A percentile compares a stretch with the other conserved stretches of the same genome.
phyloP scores from a whole-genome alignment of 2,113 vertebrate species.

The Mesocricetus auratus region DNA sequence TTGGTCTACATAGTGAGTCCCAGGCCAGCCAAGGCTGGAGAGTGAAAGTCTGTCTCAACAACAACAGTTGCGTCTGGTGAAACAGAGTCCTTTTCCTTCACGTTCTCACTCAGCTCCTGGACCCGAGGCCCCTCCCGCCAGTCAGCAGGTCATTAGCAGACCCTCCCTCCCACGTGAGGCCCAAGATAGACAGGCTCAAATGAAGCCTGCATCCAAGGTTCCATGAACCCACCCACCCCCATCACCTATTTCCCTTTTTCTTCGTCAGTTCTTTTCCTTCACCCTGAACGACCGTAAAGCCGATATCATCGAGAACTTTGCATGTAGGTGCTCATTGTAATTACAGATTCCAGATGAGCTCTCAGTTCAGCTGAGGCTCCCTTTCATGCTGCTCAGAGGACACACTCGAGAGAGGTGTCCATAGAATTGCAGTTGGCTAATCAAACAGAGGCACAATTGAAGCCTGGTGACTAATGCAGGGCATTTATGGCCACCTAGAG shows the following conservation, averaged over 20 bases:
- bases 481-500: not conserved
- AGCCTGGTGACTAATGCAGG: not conserved
- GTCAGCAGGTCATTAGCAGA: not conserved
- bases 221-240: not conserved
- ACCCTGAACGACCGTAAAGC: not conserved
- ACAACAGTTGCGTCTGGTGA: not conserved
- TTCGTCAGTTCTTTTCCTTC: conserved; percentile 34
- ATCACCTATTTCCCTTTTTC: not conserved
- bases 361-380: not conserved
- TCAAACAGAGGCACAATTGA: not conserved
- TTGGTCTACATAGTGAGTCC: not conserved
- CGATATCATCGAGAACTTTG: not conserved
- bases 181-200: not conserved
- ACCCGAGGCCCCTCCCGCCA: not conserved
- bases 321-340: not conserved
- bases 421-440: not conserved
- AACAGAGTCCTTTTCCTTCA: not conserved
- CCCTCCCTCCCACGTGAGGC: not conserved
- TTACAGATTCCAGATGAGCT: not conserved
- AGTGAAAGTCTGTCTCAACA: not conserved
- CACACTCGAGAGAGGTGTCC: not conserved
- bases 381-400: not conserved
- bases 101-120: not conserved
- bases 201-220: not conserved
- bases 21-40: not conserved